Conservation (phyloP, 2,113 vertebrate genomes). For the Potamarius usumacintae region DNA sequence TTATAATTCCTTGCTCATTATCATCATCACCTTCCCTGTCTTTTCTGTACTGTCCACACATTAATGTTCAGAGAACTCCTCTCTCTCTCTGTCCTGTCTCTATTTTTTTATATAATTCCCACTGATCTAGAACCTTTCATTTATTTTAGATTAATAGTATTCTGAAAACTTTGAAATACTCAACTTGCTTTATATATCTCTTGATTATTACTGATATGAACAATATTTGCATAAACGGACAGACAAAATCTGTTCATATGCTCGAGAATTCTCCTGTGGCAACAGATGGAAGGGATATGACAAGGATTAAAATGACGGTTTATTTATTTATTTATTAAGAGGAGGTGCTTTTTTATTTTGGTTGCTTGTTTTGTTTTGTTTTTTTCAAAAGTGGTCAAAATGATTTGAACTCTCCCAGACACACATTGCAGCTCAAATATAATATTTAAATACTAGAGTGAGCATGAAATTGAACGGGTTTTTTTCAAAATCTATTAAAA, state of each 20-base stretch:
- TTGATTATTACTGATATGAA: background rate
- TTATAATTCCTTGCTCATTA: no score
- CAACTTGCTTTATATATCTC: background rate
- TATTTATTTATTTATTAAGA: background rate
- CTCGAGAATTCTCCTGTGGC: background rate
- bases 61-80: no score
- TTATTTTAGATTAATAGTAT: background rate
- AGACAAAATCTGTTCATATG: background rate
- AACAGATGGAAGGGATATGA: background rate
- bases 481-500: no score
- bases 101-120: no score
- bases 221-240: background rate
- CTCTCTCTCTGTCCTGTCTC: no score
- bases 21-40: no score
- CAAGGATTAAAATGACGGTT: background rate
- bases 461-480: background rate
- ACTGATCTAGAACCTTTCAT: background rate
- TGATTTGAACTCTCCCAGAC: background rate
- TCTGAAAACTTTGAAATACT: background rate
- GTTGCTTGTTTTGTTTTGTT: background rate
- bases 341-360: background rate
- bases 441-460: background rate
- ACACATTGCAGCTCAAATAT: background rate
- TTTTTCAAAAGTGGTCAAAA: background rate
- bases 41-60: no score